Evolutionary conservation across 2,797 vertebrate genomes (phyloP), one percentile per base, ranked within the genome.

Genomic region (Eleutherodactylus coqui): DNA sequence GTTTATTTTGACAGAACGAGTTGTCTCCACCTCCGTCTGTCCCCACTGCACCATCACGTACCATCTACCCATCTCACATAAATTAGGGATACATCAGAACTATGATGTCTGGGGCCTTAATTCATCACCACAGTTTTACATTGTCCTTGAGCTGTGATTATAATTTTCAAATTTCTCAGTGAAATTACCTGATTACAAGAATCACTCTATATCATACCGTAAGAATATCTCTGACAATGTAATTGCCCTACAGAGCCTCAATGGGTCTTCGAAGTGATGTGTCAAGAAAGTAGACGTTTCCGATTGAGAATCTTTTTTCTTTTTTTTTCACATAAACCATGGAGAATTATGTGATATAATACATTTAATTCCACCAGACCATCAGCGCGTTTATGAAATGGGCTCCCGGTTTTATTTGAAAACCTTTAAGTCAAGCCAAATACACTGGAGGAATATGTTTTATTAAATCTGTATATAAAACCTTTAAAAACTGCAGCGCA

Each of bases 141-240:
- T 13, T 60, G 75, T 85, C 49, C 75, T 67, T 77, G 64, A 76
- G 58, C 60, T 45, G 36, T 81, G 24, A 86, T 86, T 77, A 38
- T 43, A 55, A 70, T 67, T 76, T 77, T 76, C 41, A 64, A 21
- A 78, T 47, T 76, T 78, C 70, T 82, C 47, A 36, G 32, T 9
- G 60, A 69, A 77, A 73, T 36, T 60, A 21, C 67, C 51, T 67
- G 81, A 79, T 87, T 78, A 83, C 29, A 79, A 83, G 75, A 67
- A 83, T 79, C 41, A 29, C 86, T 84, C 45, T 77, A 86, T 73
- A 75, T 87, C 76, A 84, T 87, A 64, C 47, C 45, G 24, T 62
- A 80, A 84, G 82, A 69, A 80, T 76, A 67, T 84, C 34, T 64
- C 45, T 87, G 86, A 87, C 82, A 84, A 79, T 80, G 55, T 84